Evolutionary conservation across 2,113 vertebrate species (phyloP).

Genomic region (Gnathonemus echidnorhynchus): DNA sequence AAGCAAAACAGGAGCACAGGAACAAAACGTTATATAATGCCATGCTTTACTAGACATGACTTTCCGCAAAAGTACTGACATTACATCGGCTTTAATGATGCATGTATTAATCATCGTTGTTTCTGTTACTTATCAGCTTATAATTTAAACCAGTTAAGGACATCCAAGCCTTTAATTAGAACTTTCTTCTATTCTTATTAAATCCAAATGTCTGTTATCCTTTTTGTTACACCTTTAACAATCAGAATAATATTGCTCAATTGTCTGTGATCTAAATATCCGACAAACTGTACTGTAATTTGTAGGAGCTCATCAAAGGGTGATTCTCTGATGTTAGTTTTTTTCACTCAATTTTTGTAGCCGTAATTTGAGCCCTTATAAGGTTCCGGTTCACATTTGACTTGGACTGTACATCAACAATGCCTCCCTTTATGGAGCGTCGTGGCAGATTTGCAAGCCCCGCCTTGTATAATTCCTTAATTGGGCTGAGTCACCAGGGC

Average conservation of each 20-base stretch:
- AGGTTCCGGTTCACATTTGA: conserved; percentile 2
- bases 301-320: conserved; percentile 9
- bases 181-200: neutral
- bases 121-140: neutral
- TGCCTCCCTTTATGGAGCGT: conserved; percentile 6
- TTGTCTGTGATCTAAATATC: neutral
- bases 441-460: conserved; percentile 25
- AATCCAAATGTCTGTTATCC: neutral
- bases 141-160: conserved; percentile 1
- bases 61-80: neutral
- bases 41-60: neutral
- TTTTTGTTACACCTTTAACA: neutral
- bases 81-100: neutral
- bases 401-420: conserved; percentile 8
- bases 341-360: neutral
- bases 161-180: neutral
- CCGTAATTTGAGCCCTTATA: neutral
- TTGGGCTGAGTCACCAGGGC: conserved; percentile 54
- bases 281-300: neutral
- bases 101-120: neutral
- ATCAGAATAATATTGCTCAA: neutral
- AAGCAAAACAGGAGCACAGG: neutral
- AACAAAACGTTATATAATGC: neutral
- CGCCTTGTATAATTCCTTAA: conserved; percentile 39
- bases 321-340: neutral